Evolutionary conservation across 2,113 vertebrate species (phyloP).

Genomic region (Actinemys pallida): DNA sequence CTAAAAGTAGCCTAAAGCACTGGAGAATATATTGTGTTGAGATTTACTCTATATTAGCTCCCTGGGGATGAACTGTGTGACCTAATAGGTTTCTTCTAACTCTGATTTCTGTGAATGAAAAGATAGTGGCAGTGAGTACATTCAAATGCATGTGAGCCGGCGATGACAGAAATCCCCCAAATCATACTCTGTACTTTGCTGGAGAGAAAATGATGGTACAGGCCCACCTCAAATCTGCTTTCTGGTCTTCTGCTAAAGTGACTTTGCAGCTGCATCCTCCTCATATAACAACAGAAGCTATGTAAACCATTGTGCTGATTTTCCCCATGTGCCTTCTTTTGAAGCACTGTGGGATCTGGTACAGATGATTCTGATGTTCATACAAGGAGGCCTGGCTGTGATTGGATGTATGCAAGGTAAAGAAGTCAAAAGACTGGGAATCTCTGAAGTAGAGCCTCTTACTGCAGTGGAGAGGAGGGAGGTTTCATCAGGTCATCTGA

Average conservation of each 20-base stretch:
- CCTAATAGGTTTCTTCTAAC: neutral
- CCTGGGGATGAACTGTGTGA: neutral
- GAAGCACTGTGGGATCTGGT: neutral
- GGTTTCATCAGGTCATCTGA: neutral
- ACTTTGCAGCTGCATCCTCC: neutral
- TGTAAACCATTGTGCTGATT: neutral
- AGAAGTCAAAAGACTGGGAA: neutral
- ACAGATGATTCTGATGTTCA: neutral
- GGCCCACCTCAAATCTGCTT: neutral
- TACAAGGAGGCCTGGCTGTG: neutral
- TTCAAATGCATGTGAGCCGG: neutral
- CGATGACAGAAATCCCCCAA: neutral
- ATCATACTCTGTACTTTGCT: too few relatives aligned
- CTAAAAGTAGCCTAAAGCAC: neutral
- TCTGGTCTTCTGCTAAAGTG: neutral
- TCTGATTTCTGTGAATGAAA: neutral
- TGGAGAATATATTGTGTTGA: neutral
- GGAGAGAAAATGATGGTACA: neutral
- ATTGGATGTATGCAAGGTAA: neutral
- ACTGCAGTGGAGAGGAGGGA: neutral
- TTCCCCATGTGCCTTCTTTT: neutral
- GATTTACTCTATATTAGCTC: neutral
- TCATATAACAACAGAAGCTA: neutral
- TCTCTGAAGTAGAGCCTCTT: neutral
- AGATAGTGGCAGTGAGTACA: neutral